Conservation (phyloP, 2,113 vertebrate genomes). For the Sphaerodactylus townsendi region DNA sequence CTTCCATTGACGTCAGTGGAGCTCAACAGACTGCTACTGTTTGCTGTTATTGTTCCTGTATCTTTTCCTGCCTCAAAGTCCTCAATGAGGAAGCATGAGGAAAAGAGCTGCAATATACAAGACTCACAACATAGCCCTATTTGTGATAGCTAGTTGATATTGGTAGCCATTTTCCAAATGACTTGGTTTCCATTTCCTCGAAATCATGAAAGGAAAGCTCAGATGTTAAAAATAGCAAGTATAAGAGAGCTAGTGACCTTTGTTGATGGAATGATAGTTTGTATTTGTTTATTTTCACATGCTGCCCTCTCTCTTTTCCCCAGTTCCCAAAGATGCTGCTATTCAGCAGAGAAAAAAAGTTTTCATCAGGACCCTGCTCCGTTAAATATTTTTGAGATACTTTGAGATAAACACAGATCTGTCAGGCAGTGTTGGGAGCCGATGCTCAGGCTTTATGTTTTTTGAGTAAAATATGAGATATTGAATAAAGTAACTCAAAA, state of each 20-base stretch:
- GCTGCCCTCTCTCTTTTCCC: not conserved
- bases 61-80: conserved; percentile 40
- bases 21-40: not conserved
- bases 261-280: conserved; percentile 35
- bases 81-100: conserved; percentile 13
- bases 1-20: not conserved
- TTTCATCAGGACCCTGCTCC: not conserved
- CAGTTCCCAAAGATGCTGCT: not conserved
- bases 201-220: conserved; percentile 29
- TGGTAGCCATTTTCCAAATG: conserved; percentile 38
- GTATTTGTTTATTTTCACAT: conserved; percentile 4
- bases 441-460: conserved; percentile 11
- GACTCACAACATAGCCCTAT: conserved; percentile 36
- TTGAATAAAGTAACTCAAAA: not conserved
- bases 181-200: conserved; percentile 59
- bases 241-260: conserved; percentile 48
- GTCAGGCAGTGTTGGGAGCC: not conserved
- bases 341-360: not conserved
- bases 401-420: not conserved
- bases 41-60: conserved; percentile 11
- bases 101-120: conserved; percentile 22
- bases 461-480: not conserved
- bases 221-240: conserved; percentile 36
- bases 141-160: conserved; percentile 52
- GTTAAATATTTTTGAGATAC: rapidly evolving